Base-by-base conservation (phyloP, 2,888 invertebrate species). In the Embidobia sp. region DNA sequence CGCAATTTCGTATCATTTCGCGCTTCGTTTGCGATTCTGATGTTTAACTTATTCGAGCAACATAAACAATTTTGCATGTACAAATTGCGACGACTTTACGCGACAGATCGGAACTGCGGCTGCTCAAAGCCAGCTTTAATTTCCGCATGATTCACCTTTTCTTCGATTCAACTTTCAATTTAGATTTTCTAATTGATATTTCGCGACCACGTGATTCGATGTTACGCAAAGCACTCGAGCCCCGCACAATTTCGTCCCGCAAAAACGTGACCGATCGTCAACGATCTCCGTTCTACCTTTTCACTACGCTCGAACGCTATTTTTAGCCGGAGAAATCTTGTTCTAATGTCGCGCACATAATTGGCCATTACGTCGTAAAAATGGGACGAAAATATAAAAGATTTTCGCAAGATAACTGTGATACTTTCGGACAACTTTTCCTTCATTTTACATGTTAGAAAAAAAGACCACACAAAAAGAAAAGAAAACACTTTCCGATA, bases 11-110 rank as follows among this genome's bases (percentile, higher is more conserved):
- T 57, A 19, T 57, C 18, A 7, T 31, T 40, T 29, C 8, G 37
- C 44, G 11, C 44, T 18, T 22, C 19, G 44, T 57, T 57, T 57
- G 57, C 44, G 31, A 57, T 57, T 57, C 57, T 44, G 44, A 57
- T 57, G 19, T 37, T 15, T 3, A 22, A 35, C 35, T 51, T 51
- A 51, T 35, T 51, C 35, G 22, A 33, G 13, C 19, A 31, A 57
- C 57, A 19, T 44, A 57, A 44, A 57, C 42, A 42, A 57, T 57
- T 44, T 44, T 35, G 35, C 19, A 22, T 35, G 19, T 6, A 13
- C 19, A n/a, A n/a, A n/a, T n/a, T n/a, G 33, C n/a, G 15, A 1
- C 19, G n/a, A n/a, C n/a, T n/a, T n/a, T n/a, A n/a, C 15, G 5
- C 11, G n/a, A 46, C 18, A 33, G 19, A 18, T 13, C 8, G 51